phyloP scores from a whole-genome alignment of 1,140 invertebrate species.

The Lepeophtheirus salmonis region DNA sequence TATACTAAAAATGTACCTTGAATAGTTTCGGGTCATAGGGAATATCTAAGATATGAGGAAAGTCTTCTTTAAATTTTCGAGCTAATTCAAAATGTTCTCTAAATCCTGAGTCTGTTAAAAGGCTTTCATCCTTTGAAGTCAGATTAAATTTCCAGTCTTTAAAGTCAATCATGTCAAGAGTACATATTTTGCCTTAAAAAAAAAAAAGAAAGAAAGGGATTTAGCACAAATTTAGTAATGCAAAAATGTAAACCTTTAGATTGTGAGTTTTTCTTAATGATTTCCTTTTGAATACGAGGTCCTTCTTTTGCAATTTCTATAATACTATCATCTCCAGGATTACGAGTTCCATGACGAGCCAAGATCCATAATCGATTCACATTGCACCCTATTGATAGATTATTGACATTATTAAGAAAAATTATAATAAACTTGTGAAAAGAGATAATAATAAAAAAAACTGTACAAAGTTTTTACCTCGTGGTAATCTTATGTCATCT shows the following conservation, averaged over 20 bases:
- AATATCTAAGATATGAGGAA: background rate
- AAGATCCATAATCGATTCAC: background rate
- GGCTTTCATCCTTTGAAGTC: background rate
- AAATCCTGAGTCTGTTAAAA: background rate
- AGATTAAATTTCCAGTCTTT: background rate
- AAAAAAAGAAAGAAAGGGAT: background rate
- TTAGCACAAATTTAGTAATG: background rate
- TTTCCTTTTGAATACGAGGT: background rate
- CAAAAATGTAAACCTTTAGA: background rate
- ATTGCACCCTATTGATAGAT: background rate
- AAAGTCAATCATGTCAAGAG: background rate
- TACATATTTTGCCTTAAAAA: background rate
- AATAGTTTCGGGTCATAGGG: background rate
- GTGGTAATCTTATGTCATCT: background rate
- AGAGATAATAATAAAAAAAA: too few relatives aligned
- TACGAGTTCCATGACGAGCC: background rate
- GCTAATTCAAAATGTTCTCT: background rate
- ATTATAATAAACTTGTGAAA: too few relatives aligned
- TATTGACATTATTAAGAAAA: background rate
- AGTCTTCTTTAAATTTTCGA: background rate
- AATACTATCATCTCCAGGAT: background rate
- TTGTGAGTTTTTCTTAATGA: background rate
- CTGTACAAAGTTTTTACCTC: too few relatives aligned
- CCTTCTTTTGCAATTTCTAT: background rate
- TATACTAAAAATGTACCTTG: background rate